These are phyloP conservation scores for Ovis canadensis DNA, from an alignment of 2,113 vertebrate species.

Conservation along the genomic window DNA sequence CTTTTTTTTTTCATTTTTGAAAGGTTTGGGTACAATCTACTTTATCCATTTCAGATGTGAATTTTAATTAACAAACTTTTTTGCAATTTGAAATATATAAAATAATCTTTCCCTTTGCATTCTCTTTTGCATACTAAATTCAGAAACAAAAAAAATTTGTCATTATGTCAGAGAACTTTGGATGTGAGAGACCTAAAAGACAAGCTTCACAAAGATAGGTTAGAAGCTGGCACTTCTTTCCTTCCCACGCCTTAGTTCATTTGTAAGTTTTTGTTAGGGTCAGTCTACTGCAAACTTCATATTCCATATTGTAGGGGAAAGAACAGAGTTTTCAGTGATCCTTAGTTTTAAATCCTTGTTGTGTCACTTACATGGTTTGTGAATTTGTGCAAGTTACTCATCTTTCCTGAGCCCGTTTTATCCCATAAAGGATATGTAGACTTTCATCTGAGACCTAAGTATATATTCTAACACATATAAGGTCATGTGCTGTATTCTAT, in stretches of 20 bases:
- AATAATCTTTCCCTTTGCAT: background rate
- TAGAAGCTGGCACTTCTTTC: background rate
- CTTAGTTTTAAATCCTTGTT: background rate
- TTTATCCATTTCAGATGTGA: background rate
- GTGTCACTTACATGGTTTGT: background rate
- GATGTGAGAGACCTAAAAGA: background rate
- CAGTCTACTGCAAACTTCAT: background rate
- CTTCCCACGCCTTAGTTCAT: rapidly evolving
- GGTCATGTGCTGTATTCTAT: background rate
- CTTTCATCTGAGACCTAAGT: background rate
- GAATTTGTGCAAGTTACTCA: background rate
- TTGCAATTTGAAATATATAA: background rate
- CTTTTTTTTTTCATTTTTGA: background rate
- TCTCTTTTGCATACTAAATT: background rate
- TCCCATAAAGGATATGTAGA: background rate
- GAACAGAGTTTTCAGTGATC: background rate
- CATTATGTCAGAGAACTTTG: background rate
- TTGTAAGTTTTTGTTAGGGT: background rate
- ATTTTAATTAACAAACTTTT: background rate
- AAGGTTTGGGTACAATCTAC: background rate
- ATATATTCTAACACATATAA: background rate
- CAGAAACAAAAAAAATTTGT: background rate
- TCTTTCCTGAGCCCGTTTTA: background rate
- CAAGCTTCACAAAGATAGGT: background rate
- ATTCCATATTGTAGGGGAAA: background rate